Conservation (phyloP, 2,113 vertebrate genomes). For the Rhabdomys dilectus region DNA sequence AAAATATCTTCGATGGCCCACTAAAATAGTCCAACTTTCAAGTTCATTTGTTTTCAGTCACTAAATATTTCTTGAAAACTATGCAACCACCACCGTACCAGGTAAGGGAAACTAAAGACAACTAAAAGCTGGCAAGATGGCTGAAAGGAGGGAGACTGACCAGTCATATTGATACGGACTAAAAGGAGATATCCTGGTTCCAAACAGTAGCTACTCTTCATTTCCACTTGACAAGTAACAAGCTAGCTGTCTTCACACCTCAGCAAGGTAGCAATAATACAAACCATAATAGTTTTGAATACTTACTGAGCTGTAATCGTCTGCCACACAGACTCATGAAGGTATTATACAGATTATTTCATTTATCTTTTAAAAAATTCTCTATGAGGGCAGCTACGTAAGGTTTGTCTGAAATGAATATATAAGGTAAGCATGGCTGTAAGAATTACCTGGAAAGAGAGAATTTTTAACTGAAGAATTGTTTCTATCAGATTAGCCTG, state of each 20-base stretch:
- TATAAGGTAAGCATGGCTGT: not conserved
- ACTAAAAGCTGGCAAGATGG: not conserved
- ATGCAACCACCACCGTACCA: not conserved
- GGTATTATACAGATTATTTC: too few relatives aligned
- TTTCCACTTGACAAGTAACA: slow-evolving; percentile 44
- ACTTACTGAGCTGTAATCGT: slow-evolving; percentile 29
- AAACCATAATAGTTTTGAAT: slow-evolving; percentile 32
- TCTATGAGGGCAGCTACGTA: not conserved
- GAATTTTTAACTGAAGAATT: not conserved
- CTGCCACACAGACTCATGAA: not conserved
- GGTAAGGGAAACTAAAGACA: not conserved
- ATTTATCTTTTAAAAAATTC: slow-evolving; percentile 36
- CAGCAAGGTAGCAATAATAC: not conserved
- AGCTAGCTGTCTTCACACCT: slow-evolving; percentile 23
- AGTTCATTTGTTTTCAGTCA: slow-evolving; percentile 20
- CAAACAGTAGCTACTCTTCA: slow-evolving; percentile 1
- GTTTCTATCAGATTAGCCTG: not conserved
- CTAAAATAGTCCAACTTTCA: not conserved
- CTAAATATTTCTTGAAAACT: slow-evolving; percentile 48
- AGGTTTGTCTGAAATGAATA: slow-evolving; percentile 6
- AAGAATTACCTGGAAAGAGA: not conserved
- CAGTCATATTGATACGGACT: not conserved
- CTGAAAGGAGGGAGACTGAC: not conserved
- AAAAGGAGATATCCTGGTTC: not conserved
- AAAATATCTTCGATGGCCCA: not conserved